These are phyloP conservation scores for Oedothorax gibbosus DNA, from an alignment of 1,140 invertebrate genomes.

Conservation along the genomic window DNA sequence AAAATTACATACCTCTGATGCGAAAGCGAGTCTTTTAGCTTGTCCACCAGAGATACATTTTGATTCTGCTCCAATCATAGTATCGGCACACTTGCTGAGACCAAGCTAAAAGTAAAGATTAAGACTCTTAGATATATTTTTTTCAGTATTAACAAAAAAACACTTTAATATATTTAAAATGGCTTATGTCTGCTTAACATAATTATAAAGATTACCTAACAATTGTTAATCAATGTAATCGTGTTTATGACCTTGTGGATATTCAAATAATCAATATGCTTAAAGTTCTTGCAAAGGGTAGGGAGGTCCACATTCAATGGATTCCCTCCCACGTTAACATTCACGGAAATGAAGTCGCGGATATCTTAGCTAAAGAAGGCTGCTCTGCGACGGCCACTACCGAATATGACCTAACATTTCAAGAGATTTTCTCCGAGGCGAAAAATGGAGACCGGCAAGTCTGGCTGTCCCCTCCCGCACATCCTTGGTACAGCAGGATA, in stretches of 20 bases:
- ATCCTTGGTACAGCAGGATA: no score
- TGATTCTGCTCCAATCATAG: conserved; percentile 85
- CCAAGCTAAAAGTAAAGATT: conserved; percentile 75
- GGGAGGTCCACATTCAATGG: no score
- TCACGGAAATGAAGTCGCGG: no score
- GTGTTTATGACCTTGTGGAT: background rate
- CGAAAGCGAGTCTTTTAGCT: conserved; percentile 93
- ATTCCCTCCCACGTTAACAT: no score
- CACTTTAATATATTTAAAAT: background rate
- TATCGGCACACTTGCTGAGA: conserved; percentile 79
- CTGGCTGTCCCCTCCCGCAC: no score
- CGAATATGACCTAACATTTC: no score
- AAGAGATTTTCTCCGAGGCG: no score
- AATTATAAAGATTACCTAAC: background rate
- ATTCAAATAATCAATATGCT: no score
- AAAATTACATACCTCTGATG: conserved; percentile 81
- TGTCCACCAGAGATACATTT: conserved; percentile 97
- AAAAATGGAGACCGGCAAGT: no score
- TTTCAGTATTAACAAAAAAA: background rate
- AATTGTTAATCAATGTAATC: background rate
- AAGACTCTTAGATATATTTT: background rate
- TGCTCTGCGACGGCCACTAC: no score
- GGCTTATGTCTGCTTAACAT: background rate
- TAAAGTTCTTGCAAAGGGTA: no score
- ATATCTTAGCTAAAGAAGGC: no score